Conservation (phyloP, 2,888 invertebrate genomes). For the Ligdia adustata region DNA sequence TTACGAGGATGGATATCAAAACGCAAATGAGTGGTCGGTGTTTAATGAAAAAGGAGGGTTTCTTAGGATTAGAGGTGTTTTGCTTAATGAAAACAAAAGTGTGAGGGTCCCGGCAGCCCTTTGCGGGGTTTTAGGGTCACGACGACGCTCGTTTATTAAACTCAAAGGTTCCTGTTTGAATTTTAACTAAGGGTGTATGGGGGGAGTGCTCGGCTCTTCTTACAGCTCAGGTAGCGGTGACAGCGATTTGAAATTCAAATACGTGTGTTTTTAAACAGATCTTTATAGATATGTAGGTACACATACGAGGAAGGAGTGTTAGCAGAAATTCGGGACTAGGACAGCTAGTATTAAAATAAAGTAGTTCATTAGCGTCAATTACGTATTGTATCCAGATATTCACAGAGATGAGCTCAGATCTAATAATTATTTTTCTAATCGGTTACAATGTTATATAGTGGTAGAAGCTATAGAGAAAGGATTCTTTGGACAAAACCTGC, state of each 20-base stretch:
- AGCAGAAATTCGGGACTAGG: too few relatives aligned
- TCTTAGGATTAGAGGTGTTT: slow-evolving; percentile 39
- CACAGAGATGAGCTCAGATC: too few relatives aligned
- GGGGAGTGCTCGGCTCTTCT: slow-evolving; percentile 12
- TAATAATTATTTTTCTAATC: too few relatives aligned
- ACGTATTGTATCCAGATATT: too few relatives aligned
- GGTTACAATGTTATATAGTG: too few relatives aligned
- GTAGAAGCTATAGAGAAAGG: too few relatives aligned
- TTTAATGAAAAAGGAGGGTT: slow-evolving; percentile 37
- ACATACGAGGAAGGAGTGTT: too few relatives aligned
- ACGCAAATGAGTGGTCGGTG: slow-evolving; percentile 38
- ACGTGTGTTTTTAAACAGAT: neutral
- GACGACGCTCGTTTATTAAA: slow-evolving; percentile 26
- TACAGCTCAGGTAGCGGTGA: slow-evolving; percentile 6
- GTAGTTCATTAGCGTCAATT: too few relatives aligned
- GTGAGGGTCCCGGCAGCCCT: slow-evolving; percentile 20
- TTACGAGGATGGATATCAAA: slow-evolving; percentile 29
- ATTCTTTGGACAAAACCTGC: too few relatives aligned
- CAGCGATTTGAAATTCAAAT: slow-evolving; percentile 16
- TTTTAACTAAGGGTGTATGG: slow-evolving; percentile 26
- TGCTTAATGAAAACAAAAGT: slow-evolving; percentile 39
- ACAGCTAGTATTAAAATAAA: too few relatives aligned
- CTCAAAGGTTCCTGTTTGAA: slow-evolving; percentile 29
- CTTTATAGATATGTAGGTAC: too few relatives aligned
- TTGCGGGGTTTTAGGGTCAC: slow-evolving; percentile 15